Percentiles rank a stretch among this genome's conserved stretches.
Evolutionary conservation across 1,140 invertebrate genomes (phyloP).

Genomic region (Lucilia sericata): DNA sequence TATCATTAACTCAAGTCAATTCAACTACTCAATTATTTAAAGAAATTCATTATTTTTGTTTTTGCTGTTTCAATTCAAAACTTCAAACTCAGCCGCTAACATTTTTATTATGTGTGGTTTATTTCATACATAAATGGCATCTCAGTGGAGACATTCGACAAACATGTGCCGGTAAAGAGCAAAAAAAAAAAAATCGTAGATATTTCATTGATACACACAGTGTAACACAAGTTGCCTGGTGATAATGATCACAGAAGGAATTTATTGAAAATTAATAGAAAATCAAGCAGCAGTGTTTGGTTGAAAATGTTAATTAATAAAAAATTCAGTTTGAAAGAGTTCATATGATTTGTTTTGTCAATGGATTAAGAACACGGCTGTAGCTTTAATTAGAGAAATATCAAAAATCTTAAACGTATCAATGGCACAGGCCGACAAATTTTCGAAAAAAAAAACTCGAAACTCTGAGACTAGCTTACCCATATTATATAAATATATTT

Average conservation of each 20-base stretch:
- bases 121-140: neutral
- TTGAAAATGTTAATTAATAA: too few relatives aligned
- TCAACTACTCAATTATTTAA: slow-evolving; percentile 24
- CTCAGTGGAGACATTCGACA: neutral
- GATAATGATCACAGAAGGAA: neutral
- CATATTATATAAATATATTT: too few relatives aligned
- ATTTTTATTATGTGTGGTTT: neutral
- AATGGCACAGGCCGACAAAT: too few relatives aligned
- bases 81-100: neutral
- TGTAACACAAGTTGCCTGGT: neutral
- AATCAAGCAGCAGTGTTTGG: too few relatives aligned
- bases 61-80: neutral
- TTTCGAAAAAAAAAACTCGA: too few relatives aligned
- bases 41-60: slow-evolving; percentile 13
- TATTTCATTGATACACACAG: neutral
- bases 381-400: too few relatives aligned
- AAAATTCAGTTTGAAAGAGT: too few relatives aligned
- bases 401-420: too few relatives aligned
- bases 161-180: neutral
- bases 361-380: too few relatives aligned
- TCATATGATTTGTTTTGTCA: too few relatives aligned
- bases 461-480: too few relatives aligned
- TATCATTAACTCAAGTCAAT: slow-evolving; percentile 5
- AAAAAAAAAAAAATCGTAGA: neutral
- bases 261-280: neutral